A percentile compares a stretch with the other conserved stretches of the same genome.
phyloP scores from a whole-genome alignment of 92 coral and sea anemone genomes.

The Pocillopora grandis region DNA sequence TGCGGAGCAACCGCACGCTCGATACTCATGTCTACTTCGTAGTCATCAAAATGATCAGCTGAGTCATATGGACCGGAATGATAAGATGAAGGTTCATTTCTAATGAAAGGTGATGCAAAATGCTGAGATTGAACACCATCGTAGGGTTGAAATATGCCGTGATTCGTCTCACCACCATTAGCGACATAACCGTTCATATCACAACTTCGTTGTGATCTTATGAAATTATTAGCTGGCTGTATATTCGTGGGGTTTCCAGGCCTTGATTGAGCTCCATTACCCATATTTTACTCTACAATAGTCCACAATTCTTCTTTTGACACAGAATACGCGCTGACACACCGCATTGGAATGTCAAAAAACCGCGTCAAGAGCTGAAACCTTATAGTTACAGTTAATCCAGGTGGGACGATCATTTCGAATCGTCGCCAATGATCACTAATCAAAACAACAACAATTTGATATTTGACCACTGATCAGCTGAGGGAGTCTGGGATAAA shows the following conservation, averaged over 20 bases:
- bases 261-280: constrained; percentile 39
- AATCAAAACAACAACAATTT: neutral
- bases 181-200: constrained; percentile 4
- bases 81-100: constrained; percentile 10
- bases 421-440: neutral
- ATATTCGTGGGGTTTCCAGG: constrained; percentile 19
- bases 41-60: neutral
- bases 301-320: neutral
- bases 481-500: constrained; percentile 1
- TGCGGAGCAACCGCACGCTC: constrained; percentile 53
- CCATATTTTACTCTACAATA: constrained; percentile 3
- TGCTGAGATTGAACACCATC: constrained; percentile 8
- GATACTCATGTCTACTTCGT: constrained; percentile 33
- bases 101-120: neutral
- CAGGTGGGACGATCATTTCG: neutral
- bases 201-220: neutral
- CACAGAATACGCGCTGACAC: neutral
- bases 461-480: neutral
- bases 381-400: neutral
- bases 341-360: neutral
- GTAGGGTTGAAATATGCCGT: neutral
- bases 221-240: neutral
- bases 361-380: neutral
- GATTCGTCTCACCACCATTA: constrained; percentile 7
- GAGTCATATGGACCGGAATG: constrained; percentile 13